Evolutionary conservation across 2,113 vertebrate genomes (phyloP).

Genomic region (Microcebus lehilahytsara): DNA sequence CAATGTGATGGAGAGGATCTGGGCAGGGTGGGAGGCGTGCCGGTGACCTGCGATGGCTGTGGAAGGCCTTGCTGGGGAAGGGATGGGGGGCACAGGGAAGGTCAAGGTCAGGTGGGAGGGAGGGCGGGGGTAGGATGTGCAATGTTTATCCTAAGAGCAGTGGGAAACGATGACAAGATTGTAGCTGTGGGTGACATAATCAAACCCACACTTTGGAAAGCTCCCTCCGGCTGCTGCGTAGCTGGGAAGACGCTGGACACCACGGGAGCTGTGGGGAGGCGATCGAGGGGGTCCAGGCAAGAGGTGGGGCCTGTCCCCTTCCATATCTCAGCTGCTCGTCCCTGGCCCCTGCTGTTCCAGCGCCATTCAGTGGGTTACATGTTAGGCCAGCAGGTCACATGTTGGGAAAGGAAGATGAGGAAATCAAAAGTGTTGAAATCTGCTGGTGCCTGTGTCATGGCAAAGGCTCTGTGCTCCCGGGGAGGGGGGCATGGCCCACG

Average conservation of each 20-base stretch:
- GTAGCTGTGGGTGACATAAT: background rate
- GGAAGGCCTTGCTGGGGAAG: background rate
- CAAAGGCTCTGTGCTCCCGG: background rate
- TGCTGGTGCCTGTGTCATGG: background rate
- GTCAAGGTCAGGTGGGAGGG: background rate
- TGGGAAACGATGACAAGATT: background rate
- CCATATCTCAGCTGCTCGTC: background rate
- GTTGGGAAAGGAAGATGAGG: constrained; percentile 45
- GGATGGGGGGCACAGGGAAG: background rate
- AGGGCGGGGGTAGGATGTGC: too few relatives aligned
- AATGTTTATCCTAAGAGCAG: background rate
- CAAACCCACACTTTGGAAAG: background rate
- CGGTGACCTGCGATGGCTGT: background rate
- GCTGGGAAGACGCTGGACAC: fast-evolving
- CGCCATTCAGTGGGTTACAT: background rate
- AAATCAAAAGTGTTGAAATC: constrained; percentile 56
- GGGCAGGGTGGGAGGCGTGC: too few relatives aligned
- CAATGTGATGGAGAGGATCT: background rate
- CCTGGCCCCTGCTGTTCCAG: background rate
- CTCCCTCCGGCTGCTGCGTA: background rate
- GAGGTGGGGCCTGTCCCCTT: background rate
- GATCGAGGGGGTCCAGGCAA: fast-evolving
- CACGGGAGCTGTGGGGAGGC: fast-evolving
- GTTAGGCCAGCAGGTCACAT: background rate
- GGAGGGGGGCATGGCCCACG: fast-evolving